A percentile compares a stretch with the other conserved stretches of the same genome.
phyloP scores from a whole-genome alignment of 2,888 invertebrate species.

The Yponomeuta malinellus region DNA sequence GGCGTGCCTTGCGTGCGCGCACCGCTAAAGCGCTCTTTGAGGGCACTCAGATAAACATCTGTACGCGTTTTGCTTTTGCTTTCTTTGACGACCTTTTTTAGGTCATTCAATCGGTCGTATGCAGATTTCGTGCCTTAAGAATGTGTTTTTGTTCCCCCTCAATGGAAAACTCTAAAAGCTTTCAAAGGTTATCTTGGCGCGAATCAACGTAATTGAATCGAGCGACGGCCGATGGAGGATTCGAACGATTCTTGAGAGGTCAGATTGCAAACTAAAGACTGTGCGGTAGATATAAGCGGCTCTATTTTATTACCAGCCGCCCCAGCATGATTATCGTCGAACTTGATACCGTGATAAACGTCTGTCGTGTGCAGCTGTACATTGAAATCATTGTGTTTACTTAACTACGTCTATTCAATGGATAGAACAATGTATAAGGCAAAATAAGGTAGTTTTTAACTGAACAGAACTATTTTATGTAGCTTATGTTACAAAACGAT shows the following conservation, averaged over 20 bases:
- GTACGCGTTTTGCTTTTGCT: conserved; percentile 3
- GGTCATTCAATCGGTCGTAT: not conserved
- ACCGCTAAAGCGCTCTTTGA: conserved; percentile 27
- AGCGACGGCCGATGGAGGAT: not conserved
- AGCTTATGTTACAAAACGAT: too few relatives aligned
- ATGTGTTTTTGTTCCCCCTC: not conserved
- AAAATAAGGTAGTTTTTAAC: too few relatives aligned
- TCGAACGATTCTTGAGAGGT: not conserved
- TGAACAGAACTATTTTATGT: too few relatives aligned
- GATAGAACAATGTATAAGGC: too few relatives aligned
- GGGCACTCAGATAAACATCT: conserved; percentile 16
- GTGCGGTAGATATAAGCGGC: not conserved
- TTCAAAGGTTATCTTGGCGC: not conserved
- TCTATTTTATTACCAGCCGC: not conserved
- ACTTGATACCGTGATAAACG: too few relatives aligned
- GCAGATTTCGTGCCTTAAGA: not conserved
- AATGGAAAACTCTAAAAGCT: not conserved
- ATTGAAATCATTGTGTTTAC: too few relatives aligned
- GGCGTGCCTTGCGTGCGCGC: conserved; percentile 29
- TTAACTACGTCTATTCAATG: too few relatives aligned
- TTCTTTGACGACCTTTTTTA: conserved; percentile 7
- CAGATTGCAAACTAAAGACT: not conserved
- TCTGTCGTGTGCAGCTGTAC: too few relatives aligned
- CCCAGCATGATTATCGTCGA: too few relatives aligned
- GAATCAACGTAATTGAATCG: not conserved